Percentiles rank a stretch among this genome's conserved stretches.
phyloP scores from a whole-genome alignment of 1,140 invertebrate genomes.

The Apis cerana region DNA sequence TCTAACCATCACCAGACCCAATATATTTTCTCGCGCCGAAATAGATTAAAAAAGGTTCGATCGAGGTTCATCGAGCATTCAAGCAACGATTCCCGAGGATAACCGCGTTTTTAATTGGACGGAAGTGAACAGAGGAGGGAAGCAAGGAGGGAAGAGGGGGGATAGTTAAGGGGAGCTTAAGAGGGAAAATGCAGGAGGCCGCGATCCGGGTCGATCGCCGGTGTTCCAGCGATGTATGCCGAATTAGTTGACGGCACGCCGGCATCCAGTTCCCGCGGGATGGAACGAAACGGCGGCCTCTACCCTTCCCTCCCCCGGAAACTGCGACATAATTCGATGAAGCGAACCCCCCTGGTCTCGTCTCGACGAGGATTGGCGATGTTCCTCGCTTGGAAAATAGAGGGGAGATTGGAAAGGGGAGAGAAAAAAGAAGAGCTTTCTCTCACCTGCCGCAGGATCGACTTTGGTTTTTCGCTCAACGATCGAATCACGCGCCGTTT shows the following conservation, averaged over 20 bases:
- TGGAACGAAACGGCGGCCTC: slow-evolving; percentile 5
- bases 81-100: background rate
- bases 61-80: background rate
- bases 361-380: slow-evolving; percentile 32
- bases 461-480: background rate
- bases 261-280: slow-evolving; percentile 35
- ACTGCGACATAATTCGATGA: slow-evolving; percentile 46
- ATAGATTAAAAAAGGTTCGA: background rate
- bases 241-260: slow-evolving; percentile 47
- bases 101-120: slow-evolving; percentile 14
- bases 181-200: slow-evolving; percentile 11
- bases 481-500: background rate
- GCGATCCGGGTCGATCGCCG: slow-evolving; percentile 24
- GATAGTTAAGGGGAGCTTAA: background rate
- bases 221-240: slow-evolving; percentile 39
- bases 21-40: background rate
- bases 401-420: background rate
- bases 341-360: background rate
- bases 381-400: slow-evolving; percentile 17
- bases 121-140: background rate
- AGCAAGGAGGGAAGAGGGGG: background rate
- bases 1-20: too few relatives aligned
- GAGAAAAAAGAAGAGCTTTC: background rate
- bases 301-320: slow-evolving; percentile 15
- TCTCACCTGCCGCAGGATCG: background rate